Base-by-base conservation (phyloP, 2,888 invertebrate genomes). In the Parthenolecanium corni region DNA sequence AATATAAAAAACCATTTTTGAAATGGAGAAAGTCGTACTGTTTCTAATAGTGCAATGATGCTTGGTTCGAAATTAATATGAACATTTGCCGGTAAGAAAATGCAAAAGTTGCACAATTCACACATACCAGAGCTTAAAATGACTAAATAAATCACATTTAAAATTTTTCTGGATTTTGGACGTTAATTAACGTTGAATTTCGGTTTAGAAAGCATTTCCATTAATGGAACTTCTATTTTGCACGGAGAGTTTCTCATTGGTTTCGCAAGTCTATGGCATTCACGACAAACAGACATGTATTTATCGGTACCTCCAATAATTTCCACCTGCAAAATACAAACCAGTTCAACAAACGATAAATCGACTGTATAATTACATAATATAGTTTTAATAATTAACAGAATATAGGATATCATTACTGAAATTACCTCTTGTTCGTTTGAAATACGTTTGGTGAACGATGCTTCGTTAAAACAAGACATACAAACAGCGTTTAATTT, bases 291-390 rank as follows among this genome's bases (percentile, higher is more conserved):
- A 2, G 79, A 76, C 71, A 78, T 73, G 69, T 79, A 79, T 67
- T 76, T 79, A 62, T 79, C 79, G 21, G 74, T 71, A 11, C 79
- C 78, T 6, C 79, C 79, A 64, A 79, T 78, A n/a, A 79, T 73
- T 69, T 79, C 78, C 54, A 79, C 71, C 78, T 78, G 71, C 11
- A 65, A 16, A 64, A 58, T 42, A 58, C n/a, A 40, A 56, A 63
- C 21, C 9, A 38, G 9, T 11, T 11, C 9, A 9, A 38, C 38
- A 14, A 9, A 38, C 9, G 14, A 38, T 14, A 38, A 11, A 14
- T 38, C 38, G 14, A 38, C 9, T 38, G 9, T 14, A 38, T 11
- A 38, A 14, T 9, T 11, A 11, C 38, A 38, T 38, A 14, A 38
- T 38, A 9, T 9, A 11, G 38, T 38, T 9, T 38, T 38, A 9